Conservation (phyloP, 1,140 invertebrate genomes). For the Procambarus clarkii region DNA sequence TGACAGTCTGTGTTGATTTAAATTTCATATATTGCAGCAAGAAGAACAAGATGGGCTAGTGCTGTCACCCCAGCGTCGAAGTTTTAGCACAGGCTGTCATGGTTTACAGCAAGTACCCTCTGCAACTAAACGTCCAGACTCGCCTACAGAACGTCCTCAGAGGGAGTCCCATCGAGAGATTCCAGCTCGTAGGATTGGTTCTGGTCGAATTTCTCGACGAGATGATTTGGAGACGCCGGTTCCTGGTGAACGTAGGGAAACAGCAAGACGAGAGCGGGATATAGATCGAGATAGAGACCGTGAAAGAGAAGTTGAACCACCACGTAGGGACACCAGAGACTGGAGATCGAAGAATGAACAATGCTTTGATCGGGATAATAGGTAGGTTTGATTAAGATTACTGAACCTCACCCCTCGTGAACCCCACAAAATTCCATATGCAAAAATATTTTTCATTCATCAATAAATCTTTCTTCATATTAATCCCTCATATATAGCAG, state of each 20-base stretch:
- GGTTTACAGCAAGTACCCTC: constrained; percentile 75
- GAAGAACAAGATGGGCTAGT: constrained; percentile 88
- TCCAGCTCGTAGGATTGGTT: constrained; percentile 64
- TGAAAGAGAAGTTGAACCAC: constrained; percentile 41
- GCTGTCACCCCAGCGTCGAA: constrained; percentile 87
- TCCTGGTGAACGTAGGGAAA: constrained; percentile 40
- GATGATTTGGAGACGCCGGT: constrained; percentile 66
- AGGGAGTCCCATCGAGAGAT: constrained; percentile 59
- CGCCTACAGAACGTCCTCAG: constrained; percentile 61
- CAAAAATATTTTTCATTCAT: no score
- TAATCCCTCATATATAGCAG: no score
- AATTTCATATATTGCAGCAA: constrained; percentile 77
- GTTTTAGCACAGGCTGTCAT: constrained; percentile 88
- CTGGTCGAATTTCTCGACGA: constrained; percentile 65
- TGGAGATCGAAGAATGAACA: constrained; percentile 66
- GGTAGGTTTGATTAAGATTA: constrained; percentile 21
- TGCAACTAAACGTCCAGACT: constrained; percentile 60
- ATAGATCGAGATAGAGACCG: constrained; percentile 38
- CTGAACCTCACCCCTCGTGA: no score
- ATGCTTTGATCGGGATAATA: constrained; percentile 64
- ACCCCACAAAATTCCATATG: no score
- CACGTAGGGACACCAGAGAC: constrained; percentile 57
- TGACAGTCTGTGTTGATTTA: background rate
- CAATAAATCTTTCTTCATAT: no score
- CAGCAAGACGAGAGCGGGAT: constrained; percentile 53